phyloP scores from a whole-genome alignment of 2,888 invertebrate species.

The Papilio elwesi region DNA sequence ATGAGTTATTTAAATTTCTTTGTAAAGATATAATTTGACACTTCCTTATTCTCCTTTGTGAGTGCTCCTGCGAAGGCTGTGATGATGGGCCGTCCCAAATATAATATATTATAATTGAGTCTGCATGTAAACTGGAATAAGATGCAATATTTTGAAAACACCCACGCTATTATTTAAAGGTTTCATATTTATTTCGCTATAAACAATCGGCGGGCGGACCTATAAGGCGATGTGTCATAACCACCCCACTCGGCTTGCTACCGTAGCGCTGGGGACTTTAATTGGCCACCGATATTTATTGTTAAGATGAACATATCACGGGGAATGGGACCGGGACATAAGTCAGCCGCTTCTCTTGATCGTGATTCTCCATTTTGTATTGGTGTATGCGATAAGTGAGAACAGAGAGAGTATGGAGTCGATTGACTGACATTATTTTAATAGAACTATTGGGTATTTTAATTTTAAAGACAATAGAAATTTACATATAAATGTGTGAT shows the following conservation, averaged over 20 bases:
- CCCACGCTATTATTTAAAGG: background rate
- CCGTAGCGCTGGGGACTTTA: conserved; percentile 62
- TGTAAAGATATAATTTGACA: background rate
- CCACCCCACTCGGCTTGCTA: conserved; percentile 42
- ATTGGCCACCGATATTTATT: conserved; percentile 82
- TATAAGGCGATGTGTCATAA: conserved; percentile 40
- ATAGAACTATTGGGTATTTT: background rate
- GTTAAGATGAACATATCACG: conserved; percentile 82
- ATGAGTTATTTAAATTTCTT: background rate
- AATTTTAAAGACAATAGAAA: background rate
- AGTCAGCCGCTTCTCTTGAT: conserved; percentile 77
- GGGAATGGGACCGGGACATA: conserved; percentile 70
- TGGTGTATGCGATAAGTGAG: conserved; percentile 76
- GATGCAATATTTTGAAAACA: conserved; percentile 9
- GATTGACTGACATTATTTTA: conserved; percentile 34
- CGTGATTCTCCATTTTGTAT: conserved; percentile 82
- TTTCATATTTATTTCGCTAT: conserved; percentile 19
- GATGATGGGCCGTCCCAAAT: background rate
- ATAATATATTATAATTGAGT: background rate
- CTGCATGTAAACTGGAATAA: conserved; percentile 1
- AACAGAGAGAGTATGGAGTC: conserved; percentile 53
- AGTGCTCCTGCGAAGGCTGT: background rate
- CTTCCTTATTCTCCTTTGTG: background rate
- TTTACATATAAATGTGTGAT: too few species aligned
- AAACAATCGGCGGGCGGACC: conserved; percentile 26